phyloP scores from a whole-genome alignment of 2,888 invertebrate species.

The Lasioglossum morio region DNA sequence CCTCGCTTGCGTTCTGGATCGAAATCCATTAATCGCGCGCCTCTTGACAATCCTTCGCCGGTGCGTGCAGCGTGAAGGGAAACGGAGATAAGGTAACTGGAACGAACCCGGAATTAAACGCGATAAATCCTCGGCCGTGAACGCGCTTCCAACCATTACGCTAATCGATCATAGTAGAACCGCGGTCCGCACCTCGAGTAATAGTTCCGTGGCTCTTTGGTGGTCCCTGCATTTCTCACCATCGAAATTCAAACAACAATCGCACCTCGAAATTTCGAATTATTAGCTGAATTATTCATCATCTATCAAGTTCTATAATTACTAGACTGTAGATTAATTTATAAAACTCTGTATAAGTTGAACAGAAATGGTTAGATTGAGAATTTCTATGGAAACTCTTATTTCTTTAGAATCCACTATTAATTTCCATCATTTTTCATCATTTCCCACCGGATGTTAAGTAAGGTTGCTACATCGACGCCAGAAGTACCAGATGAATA shows the following conservation, averaged over 20 bases:
- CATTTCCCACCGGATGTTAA: neutral
- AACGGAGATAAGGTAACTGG: slow-evolving; percentile 21
- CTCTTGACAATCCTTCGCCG: slow-evolving; percentile 17
- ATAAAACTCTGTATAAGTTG: too few species aligned
- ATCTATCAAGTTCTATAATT: neutral
- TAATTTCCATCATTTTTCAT: too few species aligned
- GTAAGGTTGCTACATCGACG: neutral
- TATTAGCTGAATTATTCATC: neutral
- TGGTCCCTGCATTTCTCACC: neutral
- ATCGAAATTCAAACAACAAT: neutral
- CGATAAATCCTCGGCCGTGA: slow-evolving; percentile 14
- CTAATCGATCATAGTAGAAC: slow-evolving; percentile 9
- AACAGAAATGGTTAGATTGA: too few species aligned
- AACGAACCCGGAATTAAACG: slow-evolving; percentile 23
- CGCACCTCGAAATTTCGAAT: neutral
- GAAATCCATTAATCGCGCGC: slow-evolving; percentile 24
- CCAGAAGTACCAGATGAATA: neutral
- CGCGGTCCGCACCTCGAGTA: neutral
- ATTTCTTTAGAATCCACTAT: too few species aligned
- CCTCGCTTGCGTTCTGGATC: slow-evolving; percentile 2
- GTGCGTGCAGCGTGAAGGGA: slow-evolving; percentile 23
- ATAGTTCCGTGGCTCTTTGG: neutral
- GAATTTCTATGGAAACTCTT: too few species aligned
- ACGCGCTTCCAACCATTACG: slow-evolving; percentile 8
- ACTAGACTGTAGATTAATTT: neutral